These are phyloP conservation scores for Epistrophella euchroma DNA, from an alignment of 2,888 invertebrate genomes.

Conservation along the genomic window DNA sequence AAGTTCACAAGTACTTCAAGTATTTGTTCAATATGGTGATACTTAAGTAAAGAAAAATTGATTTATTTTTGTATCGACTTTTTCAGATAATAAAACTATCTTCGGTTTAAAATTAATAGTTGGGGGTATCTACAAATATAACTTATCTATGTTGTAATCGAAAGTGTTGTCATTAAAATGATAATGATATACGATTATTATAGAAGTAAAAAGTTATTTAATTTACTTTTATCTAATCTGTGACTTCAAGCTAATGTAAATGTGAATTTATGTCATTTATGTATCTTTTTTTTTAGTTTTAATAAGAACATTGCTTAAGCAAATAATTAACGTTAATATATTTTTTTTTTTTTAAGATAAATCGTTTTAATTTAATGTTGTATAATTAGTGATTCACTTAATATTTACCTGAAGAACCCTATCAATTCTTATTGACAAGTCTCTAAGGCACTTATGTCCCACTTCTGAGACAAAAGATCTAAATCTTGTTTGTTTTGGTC, in stretches of 20 bases:
- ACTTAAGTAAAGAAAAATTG: background rate
- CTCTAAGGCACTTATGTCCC: no score
- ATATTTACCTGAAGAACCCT: no score
- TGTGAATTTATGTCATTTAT: background rate
- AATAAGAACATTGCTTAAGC: background rate
- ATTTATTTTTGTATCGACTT: background rate
- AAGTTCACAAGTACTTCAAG: background rate
- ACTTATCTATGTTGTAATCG: constrained; percentile 1
- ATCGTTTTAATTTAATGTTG: no score
- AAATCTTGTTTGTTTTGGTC: no score
- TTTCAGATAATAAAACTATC: background rate
- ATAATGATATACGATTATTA: background rate
- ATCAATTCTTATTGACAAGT: no score
- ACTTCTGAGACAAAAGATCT: no score
- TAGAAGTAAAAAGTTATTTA: background rate
- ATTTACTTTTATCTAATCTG: constrained; percentile 13
- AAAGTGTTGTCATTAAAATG: constrained; percentile 4
- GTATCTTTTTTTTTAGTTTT: background rate
- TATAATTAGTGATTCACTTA: no score
- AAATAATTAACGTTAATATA: no score
- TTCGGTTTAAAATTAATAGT: background rate
- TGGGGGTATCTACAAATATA: background rate
- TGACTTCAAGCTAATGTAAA: background rate
- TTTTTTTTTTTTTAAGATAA: no score
- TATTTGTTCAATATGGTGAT: background rate